Conservation (phyloP, 2,888 invertebrate genomes). For the Phyllotreta cruciferae region DNA sequence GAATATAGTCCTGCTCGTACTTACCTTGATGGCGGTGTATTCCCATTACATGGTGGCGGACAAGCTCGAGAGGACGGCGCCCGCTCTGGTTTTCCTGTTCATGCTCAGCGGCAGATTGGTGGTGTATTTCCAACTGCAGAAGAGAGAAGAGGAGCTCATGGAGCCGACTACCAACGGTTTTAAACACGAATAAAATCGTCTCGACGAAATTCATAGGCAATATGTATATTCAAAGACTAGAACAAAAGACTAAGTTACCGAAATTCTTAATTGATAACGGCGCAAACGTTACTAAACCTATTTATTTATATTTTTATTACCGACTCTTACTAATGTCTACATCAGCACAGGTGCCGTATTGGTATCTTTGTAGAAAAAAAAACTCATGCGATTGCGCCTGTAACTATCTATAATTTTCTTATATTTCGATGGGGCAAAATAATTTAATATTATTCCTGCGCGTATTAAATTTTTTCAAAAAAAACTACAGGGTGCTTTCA, state of each 20-base stretch:
- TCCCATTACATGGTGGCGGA: slow-evolving; percentile 93
- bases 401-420: no score
- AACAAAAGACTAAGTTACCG: slow-evolving; percentile 22
- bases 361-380: no score
- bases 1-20: slow-evolving; percentile 80
- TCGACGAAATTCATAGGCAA: slow-evolving; percentile 17
- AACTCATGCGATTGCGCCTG: no score
- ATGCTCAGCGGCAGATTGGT: slow-evolving; percentile 90
- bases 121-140: slow-evolving; percentile 74
- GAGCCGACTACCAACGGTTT: slow-evolving; percentile 56
- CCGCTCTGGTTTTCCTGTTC: slow-evolving; percentile 89
- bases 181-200: slow-evolving; percentile 55
- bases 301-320: no score
- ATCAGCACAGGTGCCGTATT: no score
- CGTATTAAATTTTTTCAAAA: slow-evolving; percentile 3
- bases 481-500: slow-evolving; percentile 15
- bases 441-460: not conserved
- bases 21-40: slow-evolving; percentile 91
- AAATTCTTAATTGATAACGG: not conserved
- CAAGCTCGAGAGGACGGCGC: slow-evolving; percentile 89
- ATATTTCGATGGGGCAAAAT: not conserved
- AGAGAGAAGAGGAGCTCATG: slow-evolving; percentile 54
- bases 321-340: no score
- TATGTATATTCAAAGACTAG: slow-evolving; percentile 28
- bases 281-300: no score